These are phyloP conservation scores for Lacerta bilineata DNA, from an alignment of 2,797 vertebrate species.

Conservation along the genomic window DNA sequence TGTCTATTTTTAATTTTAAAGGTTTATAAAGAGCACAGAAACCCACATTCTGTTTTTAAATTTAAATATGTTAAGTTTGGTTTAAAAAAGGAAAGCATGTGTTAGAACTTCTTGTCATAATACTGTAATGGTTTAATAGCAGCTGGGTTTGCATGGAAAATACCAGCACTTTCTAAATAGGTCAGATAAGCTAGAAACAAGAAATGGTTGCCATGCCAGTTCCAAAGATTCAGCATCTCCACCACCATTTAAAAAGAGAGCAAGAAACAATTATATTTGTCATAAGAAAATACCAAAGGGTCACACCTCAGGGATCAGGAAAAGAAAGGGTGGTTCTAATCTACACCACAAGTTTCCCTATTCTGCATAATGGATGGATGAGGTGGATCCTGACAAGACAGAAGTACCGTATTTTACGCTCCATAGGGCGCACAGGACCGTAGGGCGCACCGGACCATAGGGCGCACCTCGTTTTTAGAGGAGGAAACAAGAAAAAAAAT, in stretches of 20 bases:
- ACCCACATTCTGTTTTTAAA: constrained; percentile 65
- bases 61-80: constrained; percentile 59
- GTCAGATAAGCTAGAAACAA: constrained; percentile 58
- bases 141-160: constrained; percentile 55
- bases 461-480: too few species aligned
- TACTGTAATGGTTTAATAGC: constrained; percentile 56
- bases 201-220: background rate
- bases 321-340: background rate
- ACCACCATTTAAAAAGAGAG: too few species aligned
- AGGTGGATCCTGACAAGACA: background rate
- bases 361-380: background rate
- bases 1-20: constrained; percentile 64
- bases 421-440: too few species aligned
- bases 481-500: too few species aligned
- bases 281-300: too few species aligned
- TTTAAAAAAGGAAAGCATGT: constrained; percentile 58
- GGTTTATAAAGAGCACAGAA: constrained; percentile 49
- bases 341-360: background rate
- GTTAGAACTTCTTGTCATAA: constrained; percentile 69
- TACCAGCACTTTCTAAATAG: constrained; percentile 51
- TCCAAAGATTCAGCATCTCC: background rate
- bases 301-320: too few species aligned
- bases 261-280: too few species aligned
- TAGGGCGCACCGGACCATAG: too few species aligned
- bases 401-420: too few species aligned